Conservation (phyloP, 1,140 invertebrate species). For the Tetramorium simillimum region DNA sequence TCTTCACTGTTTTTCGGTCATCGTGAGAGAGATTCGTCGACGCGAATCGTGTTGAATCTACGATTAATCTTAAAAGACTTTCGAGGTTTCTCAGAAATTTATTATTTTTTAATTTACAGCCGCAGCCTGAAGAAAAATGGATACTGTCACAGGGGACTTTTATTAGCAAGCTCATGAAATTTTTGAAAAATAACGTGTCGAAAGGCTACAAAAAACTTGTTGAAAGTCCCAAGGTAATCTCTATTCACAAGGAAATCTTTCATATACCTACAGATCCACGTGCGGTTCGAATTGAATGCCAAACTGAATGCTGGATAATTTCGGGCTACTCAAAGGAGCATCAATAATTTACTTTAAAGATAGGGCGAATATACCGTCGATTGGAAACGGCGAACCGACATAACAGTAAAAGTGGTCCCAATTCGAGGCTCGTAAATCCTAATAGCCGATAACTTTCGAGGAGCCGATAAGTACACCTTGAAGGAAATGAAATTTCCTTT, state of each 20-base stretch:
- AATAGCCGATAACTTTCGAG: constrained; percentile 7
- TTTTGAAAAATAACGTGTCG: background rate
- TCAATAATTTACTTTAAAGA: background rate
- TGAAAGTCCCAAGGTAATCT: background rate
- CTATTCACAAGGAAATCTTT: background rate
- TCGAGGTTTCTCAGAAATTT: background rate
- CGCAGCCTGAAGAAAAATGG: background rate
- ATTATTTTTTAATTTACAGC: background rate
- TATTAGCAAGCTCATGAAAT: background rate
- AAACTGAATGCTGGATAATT: background rate
- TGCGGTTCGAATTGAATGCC: background rate
- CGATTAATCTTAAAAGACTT: background rate
- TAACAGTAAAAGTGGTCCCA: background rate
- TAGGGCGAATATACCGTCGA: background rate
- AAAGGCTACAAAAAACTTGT: background rate
- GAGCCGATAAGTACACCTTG: background rate
- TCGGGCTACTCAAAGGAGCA: background rate
- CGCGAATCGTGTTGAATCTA: background rate
- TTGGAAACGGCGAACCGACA: background rate
- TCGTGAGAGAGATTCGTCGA: background rate
- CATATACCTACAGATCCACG: too few relatives aligned
- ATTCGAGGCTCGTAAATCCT: background rate
- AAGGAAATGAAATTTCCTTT: background rate
- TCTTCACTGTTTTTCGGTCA: background rate
- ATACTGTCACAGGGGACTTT: background rate